phyloP scores from a whole-genome alignment of 2,113 vertebrate species.

The Odobenus rosmarus region DNA sequence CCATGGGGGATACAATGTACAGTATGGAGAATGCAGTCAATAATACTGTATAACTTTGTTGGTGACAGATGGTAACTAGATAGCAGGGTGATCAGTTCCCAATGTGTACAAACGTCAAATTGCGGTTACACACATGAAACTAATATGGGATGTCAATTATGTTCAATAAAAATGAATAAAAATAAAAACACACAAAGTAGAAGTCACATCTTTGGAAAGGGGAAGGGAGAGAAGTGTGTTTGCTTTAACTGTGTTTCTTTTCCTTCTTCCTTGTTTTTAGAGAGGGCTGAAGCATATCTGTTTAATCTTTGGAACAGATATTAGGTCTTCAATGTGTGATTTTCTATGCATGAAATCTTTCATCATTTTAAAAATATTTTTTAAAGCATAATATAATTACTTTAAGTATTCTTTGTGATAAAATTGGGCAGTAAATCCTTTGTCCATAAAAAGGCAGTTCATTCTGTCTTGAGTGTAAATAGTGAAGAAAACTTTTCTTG shows the following conservation, averaged over 20 bases:
- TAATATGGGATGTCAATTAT: not conserved
- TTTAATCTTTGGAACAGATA: not conserved
- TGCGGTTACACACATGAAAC: not conserved
- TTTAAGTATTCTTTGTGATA: slow-evolving; percentile 41
- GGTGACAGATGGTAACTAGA: not conserved
- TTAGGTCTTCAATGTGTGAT: not conserved
- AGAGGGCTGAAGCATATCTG: not conserved
- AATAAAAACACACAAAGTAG: not conserved
- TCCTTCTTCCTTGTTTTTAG: not conserved
- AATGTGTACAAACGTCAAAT: not conserved
- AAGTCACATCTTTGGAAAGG: not conserved
- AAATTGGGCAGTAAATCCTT: slow-evolving; percentile 19
- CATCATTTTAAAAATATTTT: slow-evolving; percentile 21
- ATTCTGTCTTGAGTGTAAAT: slow-evolving; percentile 17
- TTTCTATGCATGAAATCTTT: slow-evolving; percentile 5
- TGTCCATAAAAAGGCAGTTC: not conserved
- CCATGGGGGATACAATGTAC: not conserved
- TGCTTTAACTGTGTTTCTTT: not conserved
- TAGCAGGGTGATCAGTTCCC: not conserved
- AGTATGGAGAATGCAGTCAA: not conserved
- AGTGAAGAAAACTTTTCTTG: not conserved
- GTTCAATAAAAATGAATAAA: not conserved
- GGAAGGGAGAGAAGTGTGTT: not conserved
- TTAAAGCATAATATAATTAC: not conserved
- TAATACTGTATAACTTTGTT: not conserved